Evolutionary conservation across 2,113 vertebrate species (phyloP), one percentile per base, ranked within the genome.

Genomic region (Pteronura brasiliensis): DNA sequence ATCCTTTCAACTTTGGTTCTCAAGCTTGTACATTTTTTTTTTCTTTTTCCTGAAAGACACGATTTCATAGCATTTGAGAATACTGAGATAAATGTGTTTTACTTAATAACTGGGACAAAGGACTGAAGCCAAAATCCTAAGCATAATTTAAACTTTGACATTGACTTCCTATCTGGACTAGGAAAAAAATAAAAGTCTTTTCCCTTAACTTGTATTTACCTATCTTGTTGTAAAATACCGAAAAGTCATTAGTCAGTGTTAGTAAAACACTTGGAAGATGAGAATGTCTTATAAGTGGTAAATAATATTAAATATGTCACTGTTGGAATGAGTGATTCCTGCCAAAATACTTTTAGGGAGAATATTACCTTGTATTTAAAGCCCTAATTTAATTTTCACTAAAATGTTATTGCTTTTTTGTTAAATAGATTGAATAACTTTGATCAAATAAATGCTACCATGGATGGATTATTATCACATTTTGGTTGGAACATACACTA

Each of bases 271-370:
- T 91, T 76, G 77, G 72, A 97, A 96, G 61, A 92, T 69, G 34
- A 94, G 94, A 79, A 93, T 67, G 61, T 9, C 67, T 93, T 93
- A 15, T 67, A 88, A 95, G 23, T 86, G 34, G 47, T 79, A 87
- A 47, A 87, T 83, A 89, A 61, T 72, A 91, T 80, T 90, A 96
- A 97, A 98, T 25, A 63, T 29, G 76, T 21, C 49, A 23, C 87
- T 97, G 76, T 88, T 79, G 88, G 95, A 96, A 52, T 17, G 92
- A 96, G 65, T 89, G 63, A 96, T 97, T 98, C 94, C 52, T 94
- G 57, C 52, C 93, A 92, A 67, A 90, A 89, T 92, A 88, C 82
- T 94, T 84, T 71, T 42, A 96, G 15, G 90, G 97, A 95, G 8
- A 31, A 90, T 83, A 95, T 14, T 92, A 59, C 1, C 2, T 61